Evolutionary conservation across 2,797 vertebrate species (phyloP).

Genomic region (Sebastes oblongus): DNA sequence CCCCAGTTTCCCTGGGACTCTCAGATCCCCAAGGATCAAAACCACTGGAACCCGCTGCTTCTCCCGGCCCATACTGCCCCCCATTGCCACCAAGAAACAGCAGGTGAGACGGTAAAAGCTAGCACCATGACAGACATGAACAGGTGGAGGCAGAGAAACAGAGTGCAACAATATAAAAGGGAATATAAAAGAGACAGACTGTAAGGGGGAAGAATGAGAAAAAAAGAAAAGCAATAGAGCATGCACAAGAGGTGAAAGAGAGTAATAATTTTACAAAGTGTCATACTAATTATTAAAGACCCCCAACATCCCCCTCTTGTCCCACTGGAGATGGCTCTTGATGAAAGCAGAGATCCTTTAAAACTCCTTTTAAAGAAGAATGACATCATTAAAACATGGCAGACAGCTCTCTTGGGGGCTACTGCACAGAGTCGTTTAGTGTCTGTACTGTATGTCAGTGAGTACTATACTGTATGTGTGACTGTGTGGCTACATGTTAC

Average conservation of each 20-base stretch:
- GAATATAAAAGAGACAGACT: not conserved
- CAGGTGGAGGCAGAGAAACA: conserved; percentile 7
- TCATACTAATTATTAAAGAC: conserved; percentile 53
- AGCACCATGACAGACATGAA: conserved; percentile 1
- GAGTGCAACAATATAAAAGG: not conserved
- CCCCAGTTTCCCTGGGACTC: conserved; percentile 36
- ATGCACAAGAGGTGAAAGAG: conserved; percentile 10
- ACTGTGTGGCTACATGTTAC: conserved; percentile 1
- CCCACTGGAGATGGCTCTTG: conserved; percentile 39
- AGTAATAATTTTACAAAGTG: conserved; percentile 38
- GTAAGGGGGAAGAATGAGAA: not conserved
- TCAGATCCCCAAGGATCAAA: conserved; percentile 56
- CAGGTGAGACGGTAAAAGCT: conserved; percentile 82
- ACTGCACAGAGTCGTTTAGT: conserved; percentile 37
- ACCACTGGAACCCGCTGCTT: conserved; percentile 46
- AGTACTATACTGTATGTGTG: conserved; percentile 5
- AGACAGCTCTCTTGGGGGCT: conserved; percentile 58
- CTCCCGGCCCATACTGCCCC: conserved; percentile 79
- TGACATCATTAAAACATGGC: conserved; percentile 75
- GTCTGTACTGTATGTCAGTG: conserved; percentile 35
- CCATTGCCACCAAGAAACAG: conserved; percentile 82
- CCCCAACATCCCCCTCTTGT: not conserved
- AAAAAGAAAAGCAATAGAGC: not conserved
- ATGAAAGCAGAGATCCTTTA: conserved; percentile 69
- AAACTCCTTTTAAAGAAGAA: conserved; percentile 69